Percentiles rank a stretch among this genome's conserved stretches.
These are phyloP conservation scores for Lepidurus apus DNA, from an alignment of 1,140 invertebrate genomes.

Conservation along the genomic window DNA sequence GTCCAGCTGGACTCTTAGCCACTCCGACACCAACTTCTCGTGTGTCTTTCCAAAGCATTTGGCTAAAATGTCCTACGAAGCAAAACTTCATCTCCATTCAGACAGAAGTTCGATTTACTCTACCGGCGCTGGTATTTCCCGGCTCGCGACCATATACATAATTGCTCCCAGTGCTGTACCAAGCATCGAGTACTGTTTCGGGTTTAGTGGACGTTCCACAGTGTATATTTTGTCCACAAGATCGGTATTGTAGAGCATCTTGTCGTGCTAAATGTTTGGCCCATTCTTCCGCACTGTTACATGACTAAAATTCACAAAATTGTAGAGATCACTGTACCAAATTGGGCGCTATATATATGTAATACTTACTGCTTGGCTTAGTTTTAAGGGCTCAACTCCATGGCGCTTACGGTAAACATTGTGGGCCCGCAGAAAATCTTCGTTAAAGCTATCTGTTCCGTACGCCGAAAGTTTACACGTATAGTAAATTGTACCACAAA, in stretches of 20 bases:
- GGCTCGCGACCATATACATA: background rate
- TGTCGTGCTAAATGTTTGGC: background rate
- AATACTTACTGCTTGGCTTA: constrained; percentile 63
- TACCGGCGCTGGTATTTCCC: background rate
- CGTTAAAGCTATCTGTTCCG: constrained; percentile 47
- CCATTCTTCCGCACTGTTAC: constrained; percentile 2
- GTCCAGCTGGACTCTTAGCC: constrained; percentile 54
- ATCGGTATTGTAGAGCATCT: background rate
- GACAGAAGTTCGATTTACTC: background rate
- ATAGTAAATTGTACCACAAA: background rate
- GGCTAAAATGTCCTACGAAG: constrained; percentile 60
- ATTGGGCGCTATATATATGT: too few species aligned
- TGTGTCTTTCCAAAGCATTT: constrained; percentile 67
- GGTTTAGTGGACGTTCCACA: background rate
- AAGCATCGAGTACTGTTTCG: background rate
- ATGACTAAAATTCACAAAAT: background rate
- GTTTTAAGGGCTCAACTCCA: constrained; percentile 58
- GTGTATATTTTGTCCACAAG: background rate
- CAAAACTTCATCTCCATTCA: background rate
- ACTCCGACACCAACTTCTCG: constrained; percentile 67
- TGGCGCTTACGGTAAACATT: constrained; percentile 73
- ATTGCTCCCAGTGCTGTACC: background rate
- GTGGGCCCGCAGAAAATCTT: constrained; percentile 62
- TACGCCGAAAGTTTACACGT: background rate
- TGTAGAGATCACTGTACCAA: background rate